Percentiles rank a stretch among this genome's conserved stretches.
Conservation (phyloP, 2,113 vertebrate genomes). For the Corythaixoides concolor region DNA sequence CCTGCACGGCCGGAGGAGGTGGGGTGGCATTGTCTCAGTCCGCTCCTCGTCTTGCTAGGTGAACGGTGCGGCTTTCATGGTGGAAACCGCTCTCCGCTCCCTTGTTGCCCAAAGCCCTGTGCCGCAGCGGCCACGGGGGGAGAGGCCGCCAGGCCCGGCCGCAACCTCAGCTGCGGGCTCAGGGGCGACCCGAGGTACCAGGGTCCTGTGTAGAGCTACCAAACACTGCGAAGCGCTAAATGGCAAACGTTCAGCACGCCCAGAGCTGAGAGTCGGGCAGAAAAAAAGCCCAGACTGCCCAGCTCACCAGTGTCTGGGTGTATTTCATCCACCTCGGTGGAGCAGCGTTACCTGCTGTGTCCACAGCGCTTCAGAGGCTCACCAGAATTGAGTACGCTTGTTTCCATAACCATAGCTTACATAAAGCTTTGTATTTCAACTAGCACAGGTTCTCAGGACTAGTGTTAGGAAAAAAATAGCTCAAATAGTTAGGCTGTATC, state of each 20-base stretch:
- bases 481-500: neutral
- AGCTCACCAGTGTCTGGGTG: fast-evolving
- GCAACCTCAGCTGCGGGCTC: fast-evolving
- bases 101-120: fast-evolving
- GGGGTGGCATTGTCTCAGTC: fast-evolving
- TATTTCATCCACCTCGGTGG: neutral
- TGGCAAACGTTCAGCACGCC: neutral
- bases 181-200: fast-evolving
- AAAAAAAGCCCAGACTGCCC: fast-evolving
- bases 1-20: fast-evolving
- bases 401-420: fast-evolving
- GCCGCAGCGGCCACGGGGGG: fast-evolving
- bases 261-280: too few species aligned
- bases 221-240: fast-evolving
- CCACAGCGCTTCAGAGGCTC: too few species aligned
- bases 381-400: fast-evolving
- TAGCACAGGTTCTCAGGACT: neutral
- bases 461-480: neutral
- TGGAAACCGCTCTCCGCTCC: too few species aligned
- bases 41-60: fast-evolving
- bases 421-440: neutral
- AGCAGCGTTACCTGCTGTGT: neutral
- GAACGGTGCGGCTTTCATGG: too few species aligned
- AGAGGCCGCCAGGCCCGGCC: fast-evolving
- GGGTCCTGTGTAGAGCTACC: too few species aligned